A percentile compares a stretch with the other conserved stretches of the same genome.
These are phyloP conservation scores for Coelopa pilipes DNA, from an alignment of 2,888 invertebrate genomes.

Conservation along the genomic window DNA sequence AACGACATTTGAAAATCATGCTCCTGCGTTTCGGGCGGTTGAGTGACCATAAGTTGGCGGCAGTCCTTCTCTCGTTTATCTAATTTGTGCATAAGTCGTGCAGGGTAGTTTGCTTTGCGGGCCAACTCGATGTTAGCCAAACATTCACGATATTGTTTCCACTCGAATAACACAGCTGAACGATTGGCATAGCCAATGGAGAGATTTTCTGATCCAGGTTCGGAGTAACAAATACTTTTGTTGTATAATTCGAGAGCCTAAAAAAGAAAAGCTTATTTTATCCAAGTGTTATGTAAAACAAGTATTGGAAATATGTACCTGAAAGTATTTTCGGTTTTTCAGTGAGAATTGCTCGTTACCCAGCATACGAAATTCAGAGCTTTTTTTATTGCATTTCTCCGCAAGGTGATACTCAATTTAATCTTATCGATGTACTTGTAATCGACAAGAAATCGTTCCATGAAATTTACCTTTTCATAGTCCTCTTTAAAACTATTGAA, in stretches of 20 bases:
- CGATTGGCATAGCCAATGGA: conserved; percentile 79
- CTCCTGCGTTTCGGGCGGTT: conserved; percentile 55
- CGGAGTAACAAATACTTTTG: conserved; percentile 72
- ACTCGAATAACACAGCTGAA: conserved; percentile 77
- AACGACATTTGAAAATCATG: conserved; percentile 60
- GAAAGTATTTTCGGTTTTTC: conserved; percentile 67
- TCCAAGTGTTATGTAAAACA: not conserved
- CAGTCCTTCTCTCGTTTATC: conserved; percentile 71
- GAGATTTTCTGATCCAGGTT: conserved; percentile 71
- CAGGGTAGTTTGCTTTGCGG: conserved; percentile 72
- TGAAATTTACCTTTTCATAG: conserved; percentile 63
- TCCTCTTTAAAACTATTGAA: conserved; percentile 62
- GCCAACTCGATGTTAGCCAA: conserved; percentile 76
- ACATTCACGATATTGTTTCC: conserved; percentile 75
- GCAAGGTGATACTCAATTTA: conserved; percentile 58
- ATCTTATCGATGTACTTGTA: conserved; percentile 65
- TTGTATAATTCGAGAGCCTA: conserved; percentile 68
- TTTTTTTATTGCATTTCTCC: conserved; percentile 69
- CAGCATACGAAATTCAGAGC: conserved; percentile 70
- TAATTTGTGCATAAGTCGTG: conserved; percentile 72
- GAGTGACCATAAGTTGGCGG: conserved; percentile 54
- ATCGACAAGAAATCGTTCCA: conserved; percentile 62
- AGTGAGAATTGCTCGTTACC: conserved; percentile 71
- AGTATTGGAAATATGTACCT: no score
- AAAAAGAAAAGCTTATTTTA: not conserved